Percentiles rank a stretch among this genome's conserved stretches.
Evolutionary conservation across 2,797 vertebrate species (phyloP).

Genomic region (Alcedo quadribrachys): DNA sequence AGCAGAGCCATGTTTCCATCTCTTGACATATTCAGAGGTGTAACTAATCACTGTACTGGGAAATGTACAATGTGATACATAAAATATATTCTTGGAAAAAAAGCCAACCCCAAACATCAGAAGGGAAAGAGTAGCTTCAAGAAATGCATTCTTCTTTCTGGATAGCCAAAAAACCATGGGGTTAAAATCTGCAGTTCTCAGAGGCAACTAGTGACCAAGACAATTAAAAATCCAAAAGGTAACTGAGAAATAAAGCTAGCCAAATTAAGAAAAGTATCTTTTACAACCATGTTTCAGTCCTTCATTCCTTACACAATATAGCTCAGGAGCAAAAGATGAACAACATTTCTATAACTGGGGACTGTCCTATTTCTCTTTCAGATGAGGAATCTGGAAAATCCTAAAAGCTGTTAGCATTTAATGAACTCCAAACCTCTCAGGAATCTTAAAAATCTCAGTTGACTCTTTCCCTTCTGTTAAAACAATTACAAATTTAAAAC

Average conservation of each 20-base stretch:
- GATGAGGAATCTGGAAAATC: background rate
- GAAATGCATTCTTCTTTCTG: background rate
- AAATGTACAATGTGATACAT: background rate
- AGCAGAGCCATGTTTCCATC: conserved; percentile 20
- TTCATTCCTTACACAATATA: background rate
- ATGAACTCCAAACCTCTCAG: background rate
- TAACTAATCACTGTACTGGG: conserved; percentile 17
- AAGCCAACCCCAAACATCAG: background rate
- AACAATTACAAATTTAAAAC: background rate
- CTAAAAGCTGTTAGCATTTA: background rate
- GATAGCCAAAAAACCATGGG: background rate
- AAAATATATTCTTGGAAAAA: conserved; percentile 13
- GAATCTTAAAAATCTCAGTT: background rate
- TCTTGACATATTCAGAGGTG: conserved; percentile 21
- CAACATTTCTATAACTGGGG: background rate
- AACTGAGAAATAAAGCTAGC: background rate
- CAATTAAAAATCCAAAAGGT: background rate
- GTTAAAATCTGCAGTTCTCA: background rate
- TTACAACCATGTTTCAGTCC: background rate
- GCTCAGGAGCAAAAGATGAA: background rate
- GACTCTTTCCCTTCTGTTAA: conserved; percentile 2
- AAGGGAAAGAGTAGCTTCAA: background rate
- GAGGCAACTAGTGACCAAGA: background rate
- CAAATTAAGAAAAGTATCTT: background rate
- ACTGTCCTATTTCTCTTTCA: background rate